Base-by-base conservation (phyloP, 2,888 invertebrate genomes). In the Platycheirus albimanus region DNA sequence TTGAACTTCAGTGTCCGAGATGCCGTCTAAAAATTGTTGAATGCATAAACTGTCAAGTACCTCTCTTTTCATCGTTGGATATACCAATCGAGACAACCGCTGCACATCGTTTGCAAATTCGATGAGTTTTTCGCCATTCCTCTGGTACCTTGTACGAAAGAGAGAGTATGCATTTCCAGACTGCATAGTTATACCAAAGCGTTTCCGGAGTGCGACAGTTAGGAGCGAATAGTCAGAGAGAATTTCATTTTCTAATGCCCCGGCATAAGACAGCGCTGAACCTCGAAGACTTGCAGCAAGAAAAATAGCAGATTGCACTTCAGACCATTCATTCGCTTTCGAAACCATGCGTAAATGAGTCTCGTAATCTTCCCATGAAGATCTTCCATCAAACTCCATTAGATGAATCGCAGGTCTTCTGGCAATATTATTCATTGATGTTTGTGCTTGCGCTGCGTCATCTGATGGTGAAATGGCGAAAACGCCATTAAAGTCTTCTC, bases 21-120 rank as follows among this genome's bases (percentile, higher is more conserved):
- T 41, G 11, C 24, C 58, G 8, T 58, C 58, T 0, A 63, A 28
- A 19, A 63, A 47, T 8, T 63, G 47, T 63, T 47, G 61, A 17
- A 63, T 28, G 19, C 28, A 63, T 17, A 63, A 30, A 33, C n/a
- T 63, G 13, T 63, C 47, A 3, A 24, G 36, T 2, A 33, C 33
- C 19, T 33, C 45, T 17, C 15, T 45, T n/a, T 63, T 45, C 19
- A 6, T 24, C 6, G 41, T 28, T 10, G 63, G 19, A n/a, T 47
- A 20, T 8, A 30, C 47, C 15, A 63, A 19, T 20, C 13, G 4
- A 10, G 61, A 10, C 3, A 61, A 17, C 13, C 63, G 17, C 33
- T 63, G 45, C 6, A 56, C 38, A 24, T 56, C 56, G 13, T n/a
- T 56, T 19, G 56, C 30, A 2, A 51, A 51, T 15, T 51, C 51